A percentile compares a stretch with the other conserved stretches of the same genome.
Conservation (phyloP, 2,888 invertebrate genomes). For the Mamestra brassicae region DNA sequence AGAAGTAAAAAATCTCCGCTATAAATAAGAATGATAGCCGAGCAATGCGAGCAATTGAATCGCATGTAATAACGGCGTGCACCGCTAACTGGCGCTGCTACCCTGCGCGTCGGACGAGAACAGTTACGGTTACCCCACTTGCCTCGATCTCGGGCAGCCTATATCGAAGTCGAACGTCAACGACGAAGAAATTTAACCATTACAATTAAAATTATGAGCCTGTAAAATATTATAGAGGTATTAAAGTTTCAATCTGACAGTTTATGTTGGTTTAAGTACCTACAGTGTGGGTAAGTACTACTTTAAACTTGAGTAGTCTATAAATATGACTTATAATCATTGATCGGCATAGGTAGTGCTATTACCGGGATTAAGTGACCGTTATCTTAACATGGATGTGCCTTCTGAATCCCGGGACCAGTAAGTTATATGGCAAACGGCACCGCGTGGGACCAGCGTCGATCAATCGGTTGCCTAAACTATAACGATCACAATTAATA, state of each 20-base stretch:
- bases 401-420: too few relatives aligned
- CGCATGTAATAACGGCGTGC: slow-evolving; percentile 71
- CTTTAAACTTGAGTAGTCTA: not conserved
- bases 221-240: slow-evolving; percentile 5
- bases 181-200: slow-evolving; percentile 25
- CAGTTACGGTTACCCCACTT: slow-evolving; percentile 78
- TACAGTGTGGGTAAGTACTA: not conserved
- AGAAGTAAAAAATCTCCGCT: slow-evolving; percentile 3
- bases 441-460: not conserved
- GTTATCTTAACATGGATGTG: too few relatives aligned
- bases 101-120: slow-evolving; percentile 61
- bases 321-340: not conserved
- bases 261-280: not conserved
- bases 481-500: slow-evolving; percentile 4
- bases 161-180: slow-evolving; percentile 15
- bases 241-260: slow-evolving; percentile 5
- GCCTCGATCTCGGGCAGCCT: slow-evolving; percentile 65
- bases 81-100: slow-evolving; percentile 70
- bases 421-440: too few relatives aligned
- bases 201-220: slow-evolving; percentile 17
- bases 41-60: slow-evolving; percentile 66
- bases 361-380: too few relatives aligned
- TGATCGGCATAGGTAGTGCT: too few relatives aligned
- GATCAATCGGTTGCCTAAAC: slow-evolving; percentile 1
- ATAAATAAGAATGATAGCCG: slow-evolving; percentile 42